These are phyloP conservation scores for Climacteris rufus DNA, from an alignment of 2,113 vertebrate genomes.

Conservation along the genomic window DNA sequence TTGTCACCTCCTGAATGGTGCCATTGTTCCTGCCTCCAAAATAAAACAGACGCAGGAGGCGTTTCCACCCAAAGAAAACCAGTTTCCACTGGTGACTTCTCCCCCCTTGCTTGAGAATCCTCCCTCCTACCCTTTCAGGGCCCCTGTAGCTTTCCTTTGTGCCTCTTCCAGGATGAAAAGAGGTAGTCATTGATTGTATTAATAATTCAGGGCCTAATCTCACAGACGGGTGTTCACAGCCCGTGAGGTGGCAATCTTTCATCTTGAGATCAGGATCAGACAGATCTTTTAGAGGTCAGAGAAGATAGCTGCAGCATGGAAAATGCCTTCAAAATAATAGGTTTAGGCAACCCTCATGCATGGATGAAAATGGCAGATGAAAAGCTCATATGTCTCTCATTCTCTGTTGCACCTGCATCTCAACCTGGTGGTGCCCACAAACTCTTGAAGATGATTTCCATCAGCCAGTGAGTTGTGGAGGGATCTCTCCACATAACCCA, in stretches of 20 bases:
- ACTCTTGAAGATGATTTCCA: not conserved
- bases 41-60: not conserved
- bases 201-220: constrained; percentile 65
- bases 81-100: constrained; percentile 26
- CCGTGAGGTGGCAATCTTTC: constrained; percentile 53
- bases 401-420: not conserved
- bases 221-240: constrained; percentile 36
- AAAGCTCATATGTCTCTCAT: fast-evolving
- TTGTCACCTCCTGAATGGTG: not conserved
- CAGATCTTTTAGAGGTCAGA: constrained; percentile 41
- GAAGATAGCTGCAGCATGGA: constrained; percentile 7
- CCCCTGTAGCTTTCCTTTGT: constrained; percentile 38
- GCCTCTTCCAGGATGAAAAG: constrained; percentile 52
- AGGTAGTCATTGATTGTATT: constrained; percentile 63
- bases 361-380: not conserved
- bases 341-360: not conserved
- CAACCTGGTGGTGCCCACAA: not conserved
- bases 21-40: constrained; percentile 3
- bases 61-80: not conserved
- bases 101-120: not conserved
- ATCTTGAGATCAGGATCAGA: constrained; percentile 47
- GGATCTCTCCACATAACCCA: not conserved
- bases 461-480: not conserved
- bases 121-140: constrained; percentile 2
- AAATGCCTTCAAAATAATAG: constrained; percentile 17